Percentiles rank a stretch among this genome's conserved stretches.
Conservation (phyloP, 2,113 vertebrate species). For the Hymenochirus boettgeri region DNA sequence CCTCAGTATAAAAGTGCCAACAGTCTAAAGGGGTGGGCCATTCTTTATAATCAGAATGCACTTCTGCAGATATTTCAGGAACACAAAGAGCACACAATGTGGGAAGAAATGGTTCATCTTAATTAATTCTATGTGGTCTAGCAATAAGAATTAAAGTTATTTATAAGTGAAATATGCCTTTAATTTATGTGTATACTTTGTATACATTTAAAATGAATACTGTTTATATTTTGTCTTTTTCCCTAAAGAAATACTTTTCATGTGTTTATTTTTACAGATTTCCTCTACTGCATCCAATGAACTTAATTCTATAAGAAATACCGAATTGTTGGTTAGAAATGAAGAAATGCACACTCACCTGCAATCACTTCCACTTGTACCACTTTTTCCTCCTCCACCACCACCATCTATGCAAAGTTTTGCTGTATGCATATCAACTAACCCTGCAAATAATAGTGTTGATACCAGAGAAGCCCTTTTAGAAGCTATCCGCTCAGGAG, state of each 20-base stretch:
- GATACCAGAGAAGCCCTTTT: constrained; percentile 75
- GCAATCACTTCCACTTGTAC: constrained; percentile 36
- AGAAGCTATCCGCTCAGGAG: constrained; percentile 88
- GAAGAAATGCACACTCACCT: constrained; percentile 21
- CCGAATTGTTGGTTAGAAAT: constrained; percentile 26
- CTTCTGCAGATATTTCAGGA: no score
- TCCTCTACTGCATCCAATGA: constrained; percentile 75
- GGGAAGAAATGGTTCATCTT: no score
- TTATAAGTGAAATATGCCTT: no score
- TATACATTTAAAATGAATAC: no score
- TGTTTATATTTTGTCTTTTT: no score
- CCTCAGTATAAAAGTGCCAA: no score
- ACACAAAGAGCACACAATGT: no score
- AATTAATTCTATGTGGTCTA: no score
- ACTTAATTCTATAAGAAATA: constrained; percentile 57
- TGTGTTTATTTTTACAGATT: constrained; percentile 60
- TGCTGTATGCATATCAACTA: constrained; percentile 36
- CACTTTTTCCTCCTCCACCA: constrained; percentile 32
- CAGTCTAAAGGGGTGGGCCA: no score
- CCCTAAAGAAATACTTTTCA: neutral
- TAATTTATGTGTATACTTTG: no score
- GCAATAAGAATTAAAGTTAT: no score
- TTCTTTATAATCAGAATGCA: no score
- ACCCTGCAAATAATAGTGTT: constrained; percentile 46
- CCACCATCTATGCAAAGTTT: constrained; percentile 32